These are phyloP conservation scores for Mimachlamys varia DNA, from an alignment of 2,888 invertebrate species.

Conservation along the genomic window DNA sequence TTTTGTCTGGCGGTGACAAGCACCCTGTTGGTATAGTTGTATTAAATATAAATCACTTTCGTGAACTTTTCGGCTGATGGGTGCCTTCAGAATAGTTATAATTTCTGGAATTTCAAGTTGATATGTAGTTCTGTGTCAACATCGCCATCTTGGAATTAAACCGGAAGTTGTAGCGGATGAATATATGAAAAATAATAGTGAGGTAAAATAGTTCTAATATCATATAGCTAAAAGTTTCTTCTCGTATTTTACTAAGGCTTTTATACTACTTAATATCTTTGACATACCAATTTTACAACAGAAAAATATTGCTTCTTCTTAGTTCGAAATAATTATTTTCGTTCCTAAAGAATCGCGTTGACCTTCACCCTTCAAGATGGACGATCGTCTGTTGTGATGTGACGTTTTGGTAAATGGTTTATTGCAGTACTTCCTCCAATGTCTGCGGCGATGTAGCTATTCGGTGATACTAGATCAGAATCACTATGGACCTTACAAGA, in stretches of 20 bases:
- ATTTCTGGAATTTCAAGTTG: slow-evolving; percentile 34
- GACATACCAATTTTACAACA: neutral
- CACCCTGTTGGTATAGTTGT: neutral
- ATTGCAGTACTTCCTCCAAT: neutral
- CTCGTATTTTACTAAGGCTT: neutral
- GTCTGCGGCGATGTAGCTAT: neutral
- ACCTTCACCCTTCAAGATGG: slow-evolving; percentile 41
- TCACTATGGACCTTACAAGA: neutral
- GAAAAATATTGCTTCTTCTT: neutral
- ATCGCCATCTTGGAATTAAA: slow-evolving; percentile 31
- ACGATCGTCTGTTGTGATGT: slow-evolving; percentile 32
- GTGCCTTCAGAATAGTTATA: neutral
- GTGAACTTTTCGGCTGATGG: neutral
- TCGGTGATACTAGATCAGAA: neutral
- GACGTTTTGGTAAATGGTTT: slow-evolving; percentile 28
- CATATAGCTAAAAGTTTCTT: neutral
- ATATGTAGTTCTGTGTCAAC: slow-evolving; percentile 31
- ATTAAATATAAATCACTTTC: neutral
- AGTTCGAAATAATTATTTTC: neutral
- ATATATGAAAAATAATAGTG: neutral
- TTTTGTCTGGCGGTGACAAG: neutral
- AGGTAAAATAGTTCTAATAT: neutral
- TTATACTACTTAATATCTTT: neutral
- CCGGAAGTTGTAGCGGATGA: slow-evolving; percentile 29
- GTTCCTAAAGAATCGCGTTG: neutral